Evolutionary conservation across 2,797 vertebrate genomes (phyloP).

Genomic region (Galagoides demidoff): DNA sequence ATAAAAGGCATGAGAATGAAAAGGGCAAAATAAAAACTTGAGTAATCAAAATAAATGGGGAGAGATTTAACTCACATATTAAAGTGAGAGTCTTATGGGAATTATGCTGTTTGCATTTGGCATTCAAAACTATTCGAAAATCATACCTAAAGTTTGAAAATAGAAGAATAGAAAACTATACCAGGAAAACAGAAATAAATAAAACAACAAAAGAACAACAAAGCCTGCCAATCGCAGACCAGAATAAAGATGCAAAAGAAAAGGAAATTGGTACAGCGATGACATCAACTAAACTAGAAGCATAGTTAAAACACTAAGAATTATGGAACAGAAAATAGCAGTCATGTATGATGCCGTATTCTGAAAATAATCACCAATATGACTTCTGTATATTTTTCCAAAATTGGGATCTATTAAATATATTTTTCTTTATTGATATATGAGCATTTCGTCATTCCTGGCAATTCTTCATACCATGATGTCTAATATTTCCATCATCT

Average conservation of each 20-base stretch:
- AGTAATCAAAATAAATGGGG: background rate
- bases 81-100: background rate
- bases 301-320: background rate
- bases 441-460: background rate
- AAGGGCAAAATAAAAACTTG: background rate
- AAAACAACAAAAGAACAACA: background rate
- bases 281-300: background rate
- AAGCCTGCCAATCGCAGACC: background rate
- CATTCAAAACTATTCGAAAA: background rate
- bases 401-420: background rate
- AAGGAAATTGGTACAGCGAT: background rate
- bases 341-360: background rate
- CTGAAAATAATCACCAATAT: background rate
- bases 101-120: background rate
- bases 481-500: background rate
- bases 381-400: background rate
- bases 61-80: background rate
- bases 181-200: background rate
- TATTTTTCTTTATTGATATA: background rate
- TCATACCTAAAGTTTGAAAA: background rate
- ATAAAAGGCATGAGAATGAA: background rate
- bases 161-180: background rate
- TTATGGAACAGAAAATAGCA: background rate
- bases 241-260: background rate
- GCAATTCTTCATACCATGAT: background rate